Percentiles rank a stretch among this genome's conserved stretches.
Evolutionary conservation across 2,888 invertebrate species (phyloP).

Genomic region (Emmelina monodactyla): DNA sequence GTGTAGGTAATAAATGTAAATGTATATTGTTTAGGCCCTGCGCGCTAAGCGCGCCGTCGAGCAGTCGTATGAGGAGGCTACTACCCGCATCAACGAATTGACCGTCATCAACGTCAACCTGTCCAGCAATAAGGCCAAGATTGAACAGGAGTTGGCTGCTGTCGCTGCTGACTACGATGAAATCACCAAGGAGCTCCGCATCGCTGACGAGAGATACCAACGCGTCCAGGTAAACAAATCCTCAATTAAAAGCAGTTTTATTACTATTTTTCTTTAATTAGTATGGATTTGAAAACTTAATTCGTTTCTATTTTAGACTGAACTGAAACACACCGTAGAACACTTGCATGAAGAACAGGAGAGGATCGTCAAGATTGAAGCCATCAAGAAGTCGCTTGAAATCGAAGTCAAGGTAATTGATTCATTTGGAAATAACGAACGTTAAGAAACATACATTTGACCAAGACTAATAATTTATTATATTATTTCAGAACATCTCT

Average conservation of each 20-base stretch:
- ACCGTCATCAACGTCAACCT: slow-evolving; percentile 95
- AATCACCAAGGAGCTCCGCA: slow-evolving; percentile 93
- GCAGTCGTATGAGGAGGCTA: slow-evolving; percentile 88
- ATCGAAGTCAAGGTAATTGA: slow-evolving; percentile 86
- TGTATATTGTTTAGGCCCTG: slow-evolving; percentile 86
- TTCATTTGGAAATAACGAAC: background rate
- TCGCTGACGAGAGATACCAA: slow-evolving; percentile 94
- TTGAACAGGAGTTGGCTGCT: slow-evolving; percentile 91
- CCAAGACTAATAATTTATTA: background rate
- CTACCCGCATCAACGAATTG: slow-evolving; percentile 92
- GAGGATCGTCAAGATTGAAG: slow-evolving; percentile 95
- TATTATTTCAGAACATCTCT: slow-evolving; percentile 73
- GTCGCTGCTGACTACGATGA: slow-evolving; percentile 98
- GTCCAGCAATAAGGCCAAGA: slow-evolving; percentile 91
- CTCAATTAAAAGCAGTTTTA: background rate
- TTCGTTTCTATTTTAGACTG: slow-evolving; percentile 71
- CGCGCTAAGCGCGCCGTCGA: slow-evolving; percentile 92
- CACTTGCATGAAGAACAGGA: slow-evolving; percentile 95
- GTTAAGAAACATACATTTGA: too few relatives aligned
- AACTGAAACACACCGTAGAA: slow-evolving; percentile 94
- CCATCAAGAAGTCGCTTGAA: slow-evolving; percentile 96
- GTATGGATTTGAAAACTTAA: background rate
- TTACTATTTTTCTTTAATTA: background rate
- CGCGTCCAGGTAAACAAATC: slow-evolving; percentile 72
- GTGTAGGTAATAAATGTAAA: too few relatives aligned